A percentile compares a stretch with the other conserved stretches of the same genome.
Conservation (phyloP, 1,140 invertebrate species). For the Pteromalus puparum region DNA sequence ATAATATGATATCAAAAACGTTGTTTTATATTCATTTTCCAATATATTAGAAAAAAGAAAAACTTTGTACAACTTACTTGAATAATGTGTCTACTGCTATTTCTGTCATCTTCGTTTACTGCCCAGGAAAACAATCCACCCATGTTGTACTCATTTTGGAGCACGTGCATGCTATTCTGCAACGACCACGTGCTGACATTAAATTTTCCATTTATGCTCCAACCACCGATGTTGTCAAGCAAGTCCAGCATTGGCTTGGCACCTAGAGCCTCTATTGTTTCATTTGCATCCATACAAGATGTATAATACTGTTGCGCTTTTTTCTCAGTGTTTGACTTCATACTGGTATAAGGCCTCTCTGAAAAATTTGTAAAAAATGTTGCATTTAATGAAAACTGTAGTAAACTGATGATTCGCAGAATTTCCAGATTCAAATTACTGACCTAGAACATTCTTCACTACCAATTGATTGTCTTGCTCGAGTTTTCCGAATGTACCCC, state of each 20-base stretch:
- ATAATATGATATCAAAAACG: no score
- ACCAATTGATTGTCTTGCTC: slow-evolving; percentile 94
- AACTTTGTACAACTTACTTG: slow-evolving; percentile 77
- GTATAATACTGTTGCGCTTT: slow-evolving; percentile 94
- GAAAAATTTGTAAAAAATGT: slow-evolving; percentile 55
- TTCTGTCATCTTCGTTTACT: slow-evolving; percentile 94
- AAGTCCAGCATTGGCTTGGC: slow-evolving; percentile 88
- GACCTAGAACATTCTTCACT: slow-evolving; percentile 92
- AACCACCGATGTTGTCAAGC: slow-evolving; percentile 84
- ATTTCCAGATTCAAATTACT: slow-evolving; percentile 56
- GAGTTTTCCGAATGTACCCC: slow-evolving; percentile 96
- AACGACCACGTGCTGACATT: slow-evolving; percentile 83
- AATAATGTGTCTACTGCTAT: slow-evolving; percentile 91
- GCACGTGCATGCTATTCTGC: slow-evolving; percentile 84
- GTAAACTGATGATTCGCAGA: background rate
- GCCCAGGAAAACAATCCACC: slow-evolving; percentile 93
- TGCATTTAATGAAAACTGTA: slow-evolving; percentile 14
- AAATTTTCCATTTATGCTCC: slow-evolving; percentile 82
- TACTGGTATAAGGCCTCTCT: slow-evolving; percentile 79
- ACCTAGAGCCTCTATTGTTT: slow-evolving; percentile 90
- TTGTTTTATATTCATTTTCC: no score
- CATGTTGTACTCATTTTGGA: slow-evolving; percentile 92
- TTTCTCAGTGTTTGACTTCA: slow-evolving; percentile 86
- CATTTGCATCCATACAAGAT: slow-evolving; percentile 95
- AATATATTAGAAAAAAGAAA: no score